These are phyloP conservation scores for Ganaspis sp. DNA, from an alignment of 1,140 invertebrate genomes.

Conservation along the genomic window DNA sequence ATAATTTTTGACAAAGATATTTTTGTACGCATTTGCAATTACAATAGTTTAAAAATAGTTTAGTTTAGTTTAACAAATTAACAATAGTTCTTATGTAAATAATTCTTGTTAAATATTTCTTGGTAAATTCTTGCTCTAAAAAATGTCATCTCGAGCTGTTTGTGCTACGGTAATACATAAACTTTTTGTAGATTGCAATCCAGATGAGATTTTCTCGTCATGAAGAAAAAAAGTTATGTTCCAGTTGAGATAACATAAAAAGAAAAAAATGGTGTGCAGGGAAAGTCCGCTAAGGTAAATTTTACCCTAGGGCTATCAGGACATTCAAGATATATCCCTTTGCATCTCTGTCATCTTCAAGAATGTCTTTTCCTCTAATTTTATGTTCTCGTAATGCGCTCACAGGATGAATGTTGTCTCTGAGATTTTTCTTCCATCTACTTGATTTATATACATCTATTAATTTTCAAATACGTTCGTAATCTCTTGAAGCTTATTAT, in stretches of 20 bases:
- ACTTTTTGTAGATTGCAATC: neutral
- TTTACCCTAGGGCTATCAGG: neutral
- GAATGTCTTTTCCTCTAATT: slow-evolving; percentile 2
- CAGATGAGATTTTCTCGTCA: slow-evolving; percentile 3
- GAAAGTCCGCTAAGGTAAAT: neutral
- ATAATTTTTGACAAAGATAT: too few relatives aligned
- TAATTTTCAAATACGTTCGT: neutral
- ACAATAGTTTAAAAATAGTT: too few relatives aligned
- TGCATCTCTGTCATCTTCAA: neutral
- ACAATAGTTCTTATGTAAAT: too few relatives aligned
- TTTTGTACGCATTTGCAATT: too few relatives aligned
- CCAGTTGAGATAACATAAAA: neutral
- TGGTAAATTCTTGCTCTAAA: neutral
- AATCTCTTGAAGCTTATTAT: neutral
- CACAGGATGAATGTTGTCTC: neutral
- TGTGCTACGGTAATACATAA: neutral
- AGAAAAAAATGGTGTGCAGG: neutral
- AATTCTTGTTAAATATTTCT: too few relatives aligned
- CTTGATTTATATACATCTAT: neutral
- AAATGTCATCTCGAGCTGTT: neutral
- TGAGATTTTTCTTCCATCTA: neutral
- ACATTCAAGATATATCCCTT: neutral
- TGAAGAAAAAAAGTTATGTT: neutral
- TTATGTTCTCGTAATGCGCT: neutral
- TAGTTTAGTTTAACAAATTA: too few relatives aligned